These are phyloP conservation scores for Sitta europaea DNA, from an alignment of 2,113 vertebrate species.

Conservation along the genomic window DNA sequence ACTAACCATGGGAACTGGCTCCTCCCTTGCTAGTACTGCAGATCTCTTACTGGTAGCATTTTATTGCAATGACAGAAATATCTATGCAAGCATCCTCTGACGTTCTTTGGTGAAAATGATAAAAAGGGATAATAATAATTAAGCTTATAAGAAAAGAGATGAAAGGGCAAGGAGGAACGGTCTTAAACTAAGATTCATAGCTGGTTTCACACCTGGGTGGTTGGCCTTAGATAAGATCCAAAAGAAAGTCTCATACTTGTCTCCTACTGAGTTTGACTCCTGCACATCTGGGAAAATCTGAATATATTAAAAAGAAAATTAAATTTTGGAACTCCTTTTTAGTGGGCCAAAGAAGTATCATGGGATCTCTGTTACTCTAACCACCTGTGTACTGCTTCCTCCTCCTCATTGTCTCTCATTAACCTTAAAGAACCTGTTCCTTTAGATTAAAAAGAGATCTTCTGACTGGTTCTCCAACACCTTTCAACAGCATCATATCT, in stretches of 20 bases:
- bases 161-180: background rate
- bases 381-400: background rate
- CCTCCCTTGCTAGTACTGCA: background rate
- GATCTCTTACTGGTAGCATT: background rate
- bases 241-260: background rate
- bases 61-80: background rate
- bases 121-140: background rate
- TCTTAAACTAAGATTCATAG: background rate
- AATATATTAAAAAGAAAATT: background rate
- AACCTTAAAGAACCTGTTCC: background rate
- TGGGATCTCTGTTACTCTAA: background rate
- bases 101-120: background rate
- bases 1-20: conserved; percentile 43
- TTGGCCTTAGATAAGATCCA: background rate
- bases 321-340: background rate
- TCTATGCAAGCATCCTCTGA: background rate
- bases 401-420: background rate
- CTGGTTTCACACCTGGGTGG: background rate
- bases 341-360: background rate
- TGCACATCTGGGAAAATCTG: background rate
- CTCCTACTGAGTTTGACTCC: background rate
- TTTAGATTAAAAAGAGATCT: background rate
- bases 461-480: background rate
- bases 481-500: background rate
- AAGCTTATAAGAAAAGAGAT: background rate